Base-by-base conservation (phyloP, 2,797 vertebrate genomes). In the Threskiornis aethiopicus region DNA sequence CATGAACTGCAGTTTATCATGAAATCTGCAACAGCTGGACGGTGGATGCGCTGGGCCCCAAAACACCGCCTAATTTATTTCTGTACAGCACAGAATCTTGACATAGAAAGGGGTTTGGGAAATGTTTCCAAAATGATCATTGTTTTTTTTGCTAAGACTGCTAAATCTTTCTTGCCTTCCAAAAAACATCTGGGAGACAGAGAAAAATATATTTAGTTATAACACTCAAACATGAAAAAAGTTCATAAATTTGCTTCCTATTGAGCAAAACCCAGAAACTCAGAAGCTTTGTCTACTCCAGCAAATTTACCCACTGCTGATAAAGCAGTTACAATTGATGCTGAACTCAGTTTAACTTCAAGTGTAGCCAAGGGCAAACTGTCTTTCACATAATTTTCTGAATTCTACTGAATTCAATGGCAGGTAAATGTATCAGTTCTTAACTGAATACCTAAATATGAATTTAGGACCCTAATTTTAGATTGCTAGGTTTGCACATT, bases 241-340 rank as follows among this genome's bases (percentile, higher is more conserved):
- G 72, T 84, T 94, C 76, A 89, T 84, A 87, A 95, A 96, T 93
- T 96, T 96, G 79, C 92, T 96, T 96, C 90, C 90, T 90, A 84
- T 72, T 94, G 89, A 96, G 84, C 67, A 96, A 94, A 88, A 11
- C 5, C 2, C 70, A 89, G 71, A 91, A 92, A 90, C 82, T 93
- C 89, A 81, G 84, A 95, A 95, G 87, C 94, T 96, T 96, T 97
- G 96, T 96, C 93, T 94, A 97, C 92, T 96, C 87, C 87, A 96
- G 95, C 94, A 97, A 83, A 96, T 97, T 95, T 66, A 89, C 52
- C 79, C 92, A 57, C 79, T 95, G 96, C 97, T 96, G 97, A 97
- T 91, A 82, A 96, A 89, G 95, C 95, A 95, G 87, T 90, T 96
- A 92, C 39, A 94, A 79, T 61, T 58, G 69, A 16, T 84, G 84